Conservation (phyloP, 2,797 vertebrate species). For the Lophotriccus pileatus region DNA sequence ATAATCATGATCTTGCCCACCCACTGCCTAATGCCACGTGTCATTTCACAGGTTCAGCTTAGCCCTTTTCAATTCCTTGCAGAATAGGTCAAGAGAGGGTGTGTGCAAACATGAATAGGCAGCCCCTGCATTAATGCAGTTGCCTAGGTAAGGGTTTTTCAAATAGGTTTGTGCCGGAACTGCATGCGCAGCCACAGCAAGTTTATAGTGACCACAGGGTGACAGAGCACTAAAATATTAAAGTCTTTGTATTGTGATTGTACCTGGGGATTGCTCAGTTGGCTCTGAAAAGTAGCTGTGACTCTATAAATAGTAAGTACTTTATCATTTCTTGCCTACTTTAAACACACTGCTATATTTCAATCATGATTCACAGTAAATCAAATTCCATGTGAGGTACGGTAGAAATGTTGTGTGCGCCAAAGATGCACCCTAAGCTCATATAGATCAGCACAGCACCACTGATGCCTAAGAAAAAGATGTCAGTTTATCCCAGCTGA, state of each 20-base stretch:
- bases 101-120: background rate
- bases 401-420: background rate
- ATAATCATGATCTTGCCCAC: fast-evolving
- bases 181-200: background rate
- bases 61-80: background rate
- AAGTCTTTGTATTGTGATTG: background rate
- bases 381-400: background rate
- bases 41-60: background rate
- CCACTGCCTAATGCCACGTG: fast-evolving
- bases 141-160: constrained; percentile 13
- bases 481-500: background rate
- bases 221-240: constrained; percentile 27
- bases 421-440: background rate
- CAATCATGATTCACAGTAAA: constrained; percentile 17
- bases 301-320: constrained; percentile 49
- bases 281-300: constrained; percentile 13
- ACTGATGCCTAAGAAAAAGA: background rate
- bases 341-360: constrained; percentile 20
- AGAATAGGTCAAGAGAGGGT: background rate
- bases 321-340: constrained; percentile 24
- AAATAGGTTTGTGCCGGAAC: background rate
- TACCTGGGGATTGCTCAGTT: constrained; percentile 8
- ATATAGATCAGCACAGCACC: background rate
- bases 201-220: constrained; percentile 3
- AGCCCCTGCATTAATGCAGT: background rate